Evolutionary conservation across 2,797 vertebrate genomes (phyloP), one percentile per base, ranked within the genome.

Genomic region (Pangasius mekongensis): DNA sequence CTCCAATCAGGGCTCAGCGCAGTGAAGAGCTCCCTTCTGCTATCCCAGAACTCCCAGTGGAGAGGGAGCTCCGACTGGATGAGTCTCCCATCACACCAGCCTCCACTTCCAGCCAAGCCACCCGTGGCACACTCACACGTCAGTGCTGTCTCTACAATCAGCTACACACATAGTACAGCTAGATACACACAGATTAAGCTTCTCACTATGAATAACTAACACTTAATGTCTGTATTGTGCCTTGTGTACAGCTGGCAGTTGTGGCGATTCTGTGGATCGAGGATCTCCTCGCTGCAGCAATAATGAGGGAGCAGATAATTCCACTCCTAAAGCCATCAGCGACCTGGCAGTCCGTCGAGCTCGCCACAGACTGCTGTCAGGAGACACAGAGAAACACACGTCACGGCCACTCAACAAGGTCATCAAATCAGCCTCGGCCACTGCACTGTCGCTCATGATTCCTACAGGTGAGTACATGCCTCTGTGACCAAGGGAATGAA

Each of bases 401-500:
- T 93, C 97, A 60, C 95, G 97, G 60, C 97, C 98, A 43, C 94
- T 98, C 93, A 98, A 97, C 96, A 99, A 99, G 96, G 98, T 99
- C 94, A 99, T 99, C 96, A 99, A 99, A 95, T 99, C 98, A 0
- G 98, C 98, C 58, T 99, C 98, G 0, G 98, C 98, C 88, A 99
- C 98, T 49, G 96, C 98, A 16, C 96, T 99, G 91, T 99, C 98
- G 0, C 97, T 99, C 87, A 97, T 99, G 96, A 99, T 99, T 93
- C 98, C 98, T 80, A 93, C 98, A 93, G 98, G 98, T 99, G 93
- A 94, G 83, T 86, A 62, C 47, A 13, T 27, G 56, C 13, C 10
- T 80, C 60, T 49, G 7, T 56, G 30, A 9, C 56, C 14, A 22
- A 5, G 10, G 14, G 36, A 18, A 30, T 22, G 13, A 80, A 27